Conservation (phyloP, 2,113 vertebrate species). For the Pelvicachromis taeniatus region DNA sequence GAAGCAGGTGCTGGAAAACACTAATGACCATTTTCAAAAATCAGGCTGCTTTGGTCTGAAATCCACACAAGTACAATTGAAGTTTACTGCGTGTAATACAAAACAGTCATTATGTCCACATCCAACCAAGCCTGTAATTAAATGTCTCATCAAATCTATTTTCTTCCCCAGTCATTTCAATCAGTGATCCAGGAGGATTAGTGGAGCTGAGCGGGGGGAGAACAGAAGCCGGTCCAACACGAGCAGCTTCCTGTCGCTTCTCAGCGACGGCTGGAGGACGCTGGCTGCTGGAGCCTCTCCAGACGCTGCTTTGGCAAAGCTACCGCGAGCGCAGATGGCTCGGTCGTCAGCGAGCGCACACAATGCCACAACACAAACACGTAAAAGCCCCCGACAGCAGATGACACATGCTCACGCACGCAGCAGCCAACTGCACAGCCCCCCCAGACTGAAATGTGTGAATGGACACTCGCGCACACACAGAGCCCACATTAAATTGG, state of each 20-base stretch:
- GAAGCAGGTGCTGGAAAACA: background rate
- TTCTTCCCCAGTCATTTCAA: background rate
- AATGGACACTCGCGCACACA: background rate
- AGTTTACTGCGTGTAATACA: background rate
- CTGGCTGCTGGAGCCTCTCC: slow-evolving; percentile 44
- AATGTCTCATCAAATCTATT: slow-evolving; percentile 31
- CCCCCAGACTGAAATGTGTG: background rate
- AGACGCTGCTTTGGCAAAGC: slow-evolving; percentile 50
- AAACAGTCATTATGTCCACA: background rate
- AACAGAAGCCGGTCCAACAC: slow-evolving; percentile 22
- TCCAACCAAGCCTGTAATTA: slow-evolving; percentile 28
- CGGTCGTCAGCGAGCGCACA: slow-evolving; percentile 39
- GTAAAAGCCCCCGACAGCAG: background rate
- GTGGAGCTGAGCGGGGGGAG: background rate
- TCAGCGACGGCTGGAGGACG: slow-evolving; percentile 35
- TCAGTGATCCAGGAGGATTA: slow-evolving; percentile 22
- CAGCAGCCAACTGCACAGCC: background rate
- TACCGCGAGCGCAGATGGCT: slow-evolving; percentile 62
- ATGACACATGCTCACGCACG: background rate
- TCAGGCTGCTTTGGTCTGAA: background rate
- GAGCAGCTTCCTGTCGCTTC: slow-evolving; percentile 15
- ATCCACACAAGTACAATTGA: background rate
- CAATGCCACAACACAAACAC: background rate
- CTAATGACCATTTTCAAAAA: background rate
- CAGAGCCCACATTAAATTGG: slow-evolving; percentile 6